Base-by-base conservation (phyloP, 2,888 invertebrate species). In the Timema podura region DNA sequence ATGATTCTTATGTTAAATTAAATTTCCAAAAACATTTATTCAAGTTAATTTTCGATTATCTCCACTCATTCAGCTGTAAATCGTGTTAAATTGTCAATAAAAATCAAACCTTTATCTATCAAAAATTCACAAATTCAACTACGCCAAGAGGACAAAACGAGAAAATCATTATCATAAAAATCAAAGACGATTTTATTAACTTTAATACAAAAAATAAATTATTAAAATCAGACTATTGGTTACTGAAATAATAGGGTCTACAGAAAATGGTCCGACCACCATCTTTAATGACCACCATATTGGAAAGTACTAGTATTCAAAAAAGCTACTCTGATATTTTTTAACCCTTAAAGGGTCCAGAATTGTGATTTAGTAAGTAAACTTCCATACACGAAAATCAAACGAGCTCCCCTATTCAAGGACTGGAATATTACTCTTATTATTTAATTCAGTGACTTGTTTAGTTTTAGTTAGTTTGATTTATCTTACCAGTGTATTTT, bases 241-340 rank as follows among this genome's bases (percentile, higher is more conserved):
- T 57, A 13, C 15, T n/a, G 57, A 57, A n/a, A 8, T n/a, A 9
- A 11, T 57, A 30, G 57, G 15, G 16, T 57, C 8, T 57, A 57
- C 15, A 11, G 9, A 6, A 57, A 11, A 57, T n/a, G 15, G 57
- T n/a, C 54, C 54, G 7, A 15, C 16, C 54, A 6, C 54, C n/a
- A 13, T 6, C 54, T 54, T 3, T 54, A 54, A 9, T 54, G 54
- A 6, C 57, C 57, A 1, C 57, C n/a, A n/a, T 57, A 13, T 57
- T 57, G 57, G 57, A 57, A 57, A 57, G 57, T 57, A 57, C 57
- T 1, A 57, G 15, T 13, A 57, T 57, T 57, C 6, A 30, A 57
- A n/a, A 57, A 57, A 57, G 13, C 57, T 57, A 57, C 57, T 30
- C 57, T 57, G 57, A 57, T n/a, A 13, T 57, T 30, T 57, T n/a